Base-by-base conservation (phyloP, 2,113 vertebrate genomes). In the Ochotona princeps region DNA sequence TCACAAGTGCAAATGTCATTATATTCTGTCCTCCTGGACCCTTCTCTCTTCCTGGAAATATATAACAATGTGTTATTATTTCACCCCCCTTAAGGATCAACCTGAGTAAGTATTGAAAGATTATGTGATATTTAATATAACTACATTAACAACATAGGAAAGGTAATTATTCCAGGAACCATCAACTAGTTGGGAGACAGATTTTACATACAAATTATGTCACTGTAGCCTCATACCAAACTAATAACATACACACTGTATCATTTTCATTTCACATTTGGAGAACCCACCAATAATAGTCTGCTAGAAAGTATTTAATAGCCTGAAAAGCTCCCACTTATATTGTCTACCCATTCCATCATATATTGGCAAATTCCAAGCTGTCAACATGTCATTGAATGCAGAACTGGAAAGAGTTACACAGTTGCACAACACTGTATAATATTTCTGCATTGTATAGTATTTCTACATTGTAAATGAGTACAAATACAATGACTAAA, bases 31-130 rank as follows among this genome's bases (percentile, higher is more conserved):
- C 18, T 49, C 23, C 26, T 5, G 57, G 23, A 49, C 15, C 25
- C 93, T 94, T 65, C 44, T 82, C 54, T 87, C 87, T 69, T 84
- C 63, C 81, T 87, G 5, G 25, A 79, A 82, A 67, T 49, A 12
- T 54, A 54, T 11, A 63, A 57, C 60, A 28, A 1, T 32, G 12
- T 57, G 35, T 17, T 66, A 51, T 54, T 79, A 70, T n/a, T 66
- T 88, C 79, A 66, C 15, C 30, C 14, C 28, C 49, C 38, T 44
- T 60, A 79, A 74, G 1, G 2, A 70, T 63, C 35, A 4, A 65
- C 44, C 38, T 86, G 66, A 79, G 80, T 89, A 67, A 78, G 63
- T 30, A 21, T 49, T 51, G 67, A 72, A 28, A 87, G 47, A 74
- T 26, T 54, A 14, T 32, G 47, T 61, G 74, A 65, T 13, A 4